These are phyloP conservation scores for Brotula barbata DNA, from an alignment of 2,797 vertebrate genomes.

Conservation along the genomic window DNA sequence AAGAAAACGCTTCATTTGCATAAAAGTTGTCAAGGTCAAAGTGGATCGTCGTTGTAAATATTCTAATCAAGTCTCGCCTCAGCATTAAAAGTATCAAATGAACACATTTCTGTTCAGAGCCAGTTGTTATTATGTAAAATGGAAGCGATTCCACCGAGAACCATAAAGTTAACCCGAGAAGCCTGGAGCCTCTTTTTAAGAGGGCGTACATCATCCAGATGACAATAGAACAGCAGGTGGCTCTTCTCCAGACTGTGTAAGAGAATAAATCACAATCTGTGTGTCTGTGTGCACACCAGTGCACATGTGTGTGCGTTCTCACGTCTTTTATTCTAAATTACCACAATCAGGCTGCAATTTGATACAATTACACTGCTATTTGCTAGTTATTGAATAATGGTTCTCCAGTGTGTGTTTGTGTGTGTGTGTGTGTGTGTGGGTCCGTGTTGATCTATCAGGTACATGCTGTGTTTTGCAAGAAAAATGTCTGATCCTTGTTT, in stretches of 20 bases:
- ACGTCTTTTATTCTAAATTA: constrained; percentile 25
- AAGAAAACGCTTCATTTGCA: too few relatives aligned
- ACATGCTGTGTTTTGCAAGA: not conserved
- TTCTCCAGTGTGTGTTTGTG: not conserved
- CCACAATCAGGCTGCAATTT: constrained; percentile 41
- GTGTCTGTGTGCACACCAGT: not conserved
- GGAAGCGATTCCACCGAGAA: not conserved
- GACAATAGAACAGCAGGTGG: constrained; percentile 3
- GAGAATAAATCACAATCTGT: not conserved
- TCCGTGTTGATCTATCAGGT: not conserved
- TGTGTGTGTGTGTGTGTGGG: not conserved
- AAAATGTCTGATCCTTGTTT: too few relatives aligned
- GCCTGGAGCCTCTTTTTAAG: not conserved
- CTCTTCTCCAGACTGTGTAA: not conserved
- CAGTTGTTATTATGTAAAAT: too few relatives aligned
- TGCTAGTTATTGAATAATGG: constrained; percentile 13
- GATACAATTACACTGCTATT: constrained; percentile 11
- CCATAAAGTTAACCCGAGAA: not conserved
- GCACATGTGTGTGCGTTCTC: not conserved
- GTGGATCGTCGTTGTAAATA: too few relatives aligned
- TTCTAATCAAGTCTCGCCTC: too few relatives aligned
- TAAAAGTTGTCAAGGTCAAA: too few relatives aligned
- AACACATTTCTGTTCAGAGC: too few relatives aligned
- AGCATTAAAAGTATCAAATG: too few relatives aligned
- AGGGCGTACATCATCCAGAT: not conserved